Base-by-base conservation (phyloP, 2,888 invertebrate genomes). In the Strigamia crassipes region DNA sequence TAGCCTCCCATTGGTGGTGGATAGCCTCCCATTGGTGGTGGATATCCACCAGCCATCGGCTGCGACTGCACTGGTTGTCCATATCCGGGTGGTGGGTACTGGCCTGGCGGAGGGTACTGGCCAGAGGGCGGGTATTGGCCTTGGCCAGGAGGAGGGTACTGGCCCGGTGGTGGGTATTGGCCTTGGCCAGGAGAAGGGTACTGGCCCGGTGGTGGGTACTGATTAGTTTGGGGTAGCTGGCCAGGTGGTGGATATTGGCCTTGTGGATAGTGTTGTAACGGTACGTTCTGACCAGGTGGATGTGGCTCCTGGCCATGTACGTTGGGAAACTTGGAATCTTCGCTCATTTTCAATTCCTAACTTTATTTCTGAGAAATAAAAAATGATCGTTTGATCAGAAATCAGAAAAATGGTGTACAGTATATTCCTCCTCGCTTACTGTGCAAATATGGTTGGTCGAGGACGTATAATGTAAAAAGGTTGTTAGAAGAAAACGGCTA, bases 31-130 rank as follows among this genome's bases (percentile, higher is more conserved):
- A n/a, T n/a, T n/a, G n/a, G n/a, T n/a, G n/a, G n/a, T n/a, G n/a
- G n/a, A n/a, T 34, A 51, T 92, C 92, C 85, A 89, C 82, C 80
- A 21, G 27, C 80, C 34, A 61, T 61, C 1, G 82, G 79, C 56
- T 84, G 84, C 46, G 46, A 51, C 5, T 82, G 83, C 41, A 84
- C 83, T 73, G 84, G 84, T 80, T 82, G 82, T 23, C 78, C 61
- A 61, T 61, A 61, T 79, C 42, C 80, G 51, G 27, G 81, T 38
- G 86, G 86, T 41, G 84, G 85, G 82, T 85, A 86, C 21, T 83
- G 84, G 46, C 85, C 85, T 78, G 85, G 85, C 83, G 83, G n/a
- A 80, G 84, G 82, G 38, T 83, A 83, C 27, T 83, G 84, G 2
- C 31, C 38, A 78, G 5, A 31, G 84, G 46, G 46, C 56, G 5